Percentiles rank a stretch among this genome's conserved stretches.
Evolutionary conservation across 2,113 vertebrate species (phyloP).

Genomic region (Tautogolabrus adspersus): DNA sequence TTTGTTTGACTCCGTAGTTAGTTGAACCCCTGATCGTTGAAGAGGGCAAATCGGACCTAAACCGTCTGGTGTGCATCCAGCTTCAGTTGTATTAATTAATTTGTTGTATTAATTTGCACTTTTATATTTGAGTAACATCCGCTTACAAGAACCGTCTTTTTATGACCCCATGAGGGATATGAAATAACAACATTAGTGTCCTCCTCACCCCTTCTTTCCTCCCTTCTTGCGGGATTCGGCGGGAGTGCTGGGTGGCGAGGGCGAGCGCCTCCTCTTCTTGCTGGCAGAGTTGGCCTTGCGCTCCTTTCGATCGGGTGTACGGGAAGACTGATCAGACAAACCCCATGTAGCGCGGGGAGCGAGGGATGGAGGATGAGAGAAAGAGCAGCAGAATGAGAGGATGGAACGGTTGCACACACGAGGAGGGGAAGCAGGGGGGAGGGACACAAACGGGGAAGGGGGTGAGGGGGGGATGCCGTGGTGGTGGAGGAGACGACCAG

Average conservation of each 20-base stretch:
- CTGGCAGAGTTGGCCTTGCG: slow-evolving; percentile 90
- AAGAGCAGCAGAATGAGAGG: slow-evolving; percentile 86
- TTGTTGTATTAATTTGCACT: too few relatives aligned
- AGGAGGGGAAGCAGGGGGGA: slow-evolving; percentile 68
- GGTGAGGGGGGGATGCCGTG: slow-evolving; percentile 55
- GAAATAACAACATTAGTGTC: too few relatives aligned
- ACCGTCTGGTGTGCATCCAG: too few relatives aligned
- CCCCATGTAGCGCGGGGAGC: slow-evolving; percentile 72
- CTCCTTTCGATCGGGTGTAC: slow-evolving; percentile 96
- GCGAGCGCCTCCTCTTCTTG: slow-evolving; percentile 95
- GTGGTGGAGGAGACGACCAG: slow-evolving; percentile 64
- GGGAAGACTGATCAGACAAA: slow-evolving; percentile 92
- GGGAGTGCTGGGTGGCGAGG: slow-evolving; percentile 92
- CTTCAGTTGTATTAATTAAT: too few relatives aligned
- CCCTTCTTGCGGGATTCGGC: slow-evolving; percentile 94
- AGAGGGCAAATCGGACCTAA: too few relatives aligned
- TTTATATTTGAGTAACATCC: too few relatives aligned
- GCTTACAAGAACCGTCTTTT: too few relatives aligned
- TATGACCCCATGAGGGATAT: too few relatives aligned
- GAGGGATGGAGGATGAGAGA: slow-evolving; percentile 86
- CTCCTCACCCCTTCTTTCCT: slow-evolving; percentile 94
- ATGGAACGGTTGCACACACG: slow-evolving; percentile 83
- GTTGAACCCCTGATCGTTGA: too few relatives aligned
- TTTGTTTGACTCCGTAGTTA: too few relatives aligned
- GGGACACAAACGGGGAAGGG: slow-evolving; percentile 20